A percentile compares a stretch with the other conserved stretches of the same genome.
Conservation (phyloP, 2,888 invertebrate genomes). For the Ophion obscuratus region DNA sequence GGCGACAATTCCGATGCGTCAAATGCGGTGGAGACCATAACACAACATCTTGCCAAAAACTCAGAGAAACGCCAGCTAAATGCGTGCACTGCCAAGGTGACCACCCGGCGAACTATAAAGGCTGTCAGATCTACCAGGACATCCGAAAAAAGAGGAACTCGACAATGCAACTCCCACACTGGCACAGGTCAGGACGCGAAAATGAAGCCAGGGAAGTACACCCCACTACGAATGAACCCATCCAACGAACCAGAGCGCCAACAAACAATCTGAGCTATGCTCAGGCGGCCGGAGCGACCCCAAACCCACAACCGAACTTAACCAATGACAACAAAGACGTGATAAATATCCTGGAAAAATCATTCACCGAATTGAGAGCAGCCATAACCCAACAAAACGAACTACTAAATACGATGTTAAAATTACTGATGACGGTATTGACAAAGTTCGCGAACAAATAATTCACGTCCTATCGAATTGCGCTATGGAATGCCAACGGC, state of each 20-base stretch:
- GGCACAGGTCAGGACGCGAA: no score
- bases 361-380: background rate
- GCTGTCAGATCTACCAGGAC: no score
- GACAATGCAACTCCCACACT: no score
- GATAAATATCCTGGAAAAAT: background rate
- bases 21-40: constrained; percentile 62
- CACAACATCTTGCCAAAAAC: no score
- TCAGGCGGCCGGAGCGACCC: background rate
- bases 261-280: background rate
- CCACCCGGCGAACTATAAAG: no score
- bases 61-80: constrained; percentile 3
- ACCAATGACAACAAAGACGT: background rate
- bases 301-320: background rate
- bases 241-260: background rate
- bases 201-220: no score
- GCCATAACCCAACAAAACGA: constrained; percentile 34
- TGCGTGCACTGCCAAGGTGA: no score
- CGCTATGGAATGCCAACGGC: constrained; percentile 63
- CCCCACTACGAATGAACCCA: no score
- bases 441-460: constrained; percentile 31
- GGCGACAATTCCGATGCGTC: constrained; percentile 19
- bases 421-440: constrained; percentile 28
- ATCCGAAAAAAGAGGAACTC: no score
- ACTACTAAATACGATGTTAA: background rate
- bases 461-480: constrained; percentile 41